Conservation (phyloP, 92 coral and sea anemone genomes). For the Parazoanthus darwini region DNA sequence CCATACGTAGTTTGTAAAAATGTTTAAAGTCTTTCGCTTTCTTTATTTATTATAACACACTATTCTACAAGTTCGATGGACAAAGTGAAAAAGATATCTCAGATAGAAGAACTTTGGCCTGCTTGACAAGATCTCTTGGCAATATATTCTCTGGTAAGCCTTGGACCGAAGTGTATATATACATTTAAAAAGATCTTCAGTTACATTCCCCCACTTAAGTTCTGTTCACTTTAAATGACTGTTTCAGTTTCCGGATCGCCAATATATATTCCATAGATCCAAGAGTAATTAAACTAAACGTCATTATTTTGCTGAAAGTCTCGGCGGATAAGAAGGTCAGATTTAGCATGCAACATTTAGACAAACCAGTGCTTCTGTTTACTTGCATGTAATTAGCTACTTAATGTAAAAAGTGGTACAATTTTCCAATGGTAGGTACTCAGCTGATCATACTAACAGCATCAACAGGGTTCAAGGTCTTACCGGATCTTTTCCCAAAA, state of each 20-base stretch:
- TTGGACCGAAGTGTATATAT: background rate
- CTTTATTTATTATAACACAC: too few species aligned
- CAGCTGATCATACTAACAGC: constrained; percentile 12
- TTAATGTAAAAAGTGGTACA: background rate
- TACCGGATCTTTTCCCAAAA: constrained; percentile 17
- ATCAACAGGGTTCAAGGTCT: background rate
- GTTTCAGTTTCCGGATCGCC: background rate
- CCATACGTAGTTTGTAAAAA: too few species aligned
- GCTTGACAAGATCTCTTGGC: background rate
- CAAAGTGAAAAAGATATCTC: too few species aligned
- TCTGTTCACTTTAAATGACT: background rate
- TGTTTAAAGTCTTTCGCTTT: background rate
- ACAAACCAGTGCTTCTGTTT: too few species aligned
- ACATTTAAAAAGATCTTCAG: background rate
- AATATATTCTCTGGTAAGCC: background rate
- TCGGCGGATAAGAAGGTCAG: background rate
- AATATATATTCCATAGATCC: background rate
- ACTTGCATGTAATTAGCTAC: background rate
- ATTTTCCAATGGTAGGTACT: background rate
- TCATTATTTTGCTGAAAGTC: background rate
- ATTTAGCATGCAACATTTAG: too few species aligned
- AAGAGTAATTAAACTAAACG: background rate
- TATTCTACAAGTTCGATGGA: too few species aligned
- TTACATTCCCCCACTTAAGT: background rate
- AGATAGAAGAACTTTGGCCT: background rate